phyloP scores from a whole-genome alignment of 2,888 invertebrate genomes.

The Asteroscopus sphinx region DNA sequence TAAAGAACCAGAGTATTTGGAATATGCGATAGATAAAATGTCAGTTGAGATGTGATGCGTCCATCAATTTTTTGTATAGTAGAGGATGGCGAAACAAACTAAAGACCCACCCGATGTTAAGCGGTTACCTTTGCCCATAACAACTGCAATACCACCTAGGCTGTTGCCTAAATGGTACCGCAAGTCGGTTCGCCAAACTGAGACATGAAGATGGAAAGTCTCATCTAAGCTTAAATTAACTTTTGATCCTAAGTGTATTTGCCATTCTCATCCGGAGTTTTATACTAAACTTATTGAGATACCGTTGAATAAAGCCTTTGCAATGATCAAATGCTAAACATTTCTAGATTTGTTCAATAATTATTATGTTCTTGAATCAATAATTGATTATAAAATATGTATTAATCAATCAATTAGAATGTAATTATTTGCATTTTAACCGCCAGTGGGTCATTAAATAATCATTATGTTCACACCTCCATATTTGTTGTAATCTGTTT shows the following conservation, averaged over 20 bases:
- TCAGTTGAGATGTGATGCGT: no score
- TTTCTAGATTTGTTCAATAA: slow-evolving; percentile 19
- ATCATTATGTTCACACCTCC: slow-evolving; percentile 41
- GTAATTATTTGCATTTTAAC: slow-evolving; percentile 34
- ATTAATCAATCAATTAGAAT: slow-evolving; percentile 19
- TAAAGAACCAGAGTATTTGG: slow-evolving; percentile 22
- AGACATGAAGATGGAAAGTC: no score
- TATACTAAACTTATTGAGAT: slow-evolving; percentile 6
- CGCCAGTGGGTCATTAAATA: slow-evolving; percentile 27
- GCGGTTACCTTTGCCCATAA: no score
- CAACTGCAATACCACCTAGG: no score
- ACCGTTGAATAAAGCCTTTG: slow-evolving; percentile 22
- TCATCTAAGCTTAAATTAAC: no score
- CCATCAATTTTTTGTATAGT: no score
- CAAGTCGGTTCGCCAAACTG: no score
- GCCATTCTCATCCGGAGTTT: slow-evolving; percentile 17
- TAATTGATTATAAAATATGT: slow-evolving; percentile 17
- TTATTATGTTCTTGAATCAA: slow-evolving; percentile 18
- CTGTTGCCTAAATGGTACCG: no score
- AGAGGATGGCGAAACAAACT: no score
- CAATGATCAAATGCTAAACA: slow-evolving; percentile 11
- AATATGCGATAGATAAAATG: slow-evolving; percentile 19
- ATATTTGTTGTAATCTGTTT: slow-evolving; percentile 43
- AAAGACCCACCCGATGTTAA: no score
- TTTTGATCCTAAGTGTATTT: slow-evolving; percentile 4